Evolutionary conservation across 2,113 vertebrate species (phyloP), one percentile per base, ranked within the genome.

Genomic region (Dasyurus viverrinus): DNA sequence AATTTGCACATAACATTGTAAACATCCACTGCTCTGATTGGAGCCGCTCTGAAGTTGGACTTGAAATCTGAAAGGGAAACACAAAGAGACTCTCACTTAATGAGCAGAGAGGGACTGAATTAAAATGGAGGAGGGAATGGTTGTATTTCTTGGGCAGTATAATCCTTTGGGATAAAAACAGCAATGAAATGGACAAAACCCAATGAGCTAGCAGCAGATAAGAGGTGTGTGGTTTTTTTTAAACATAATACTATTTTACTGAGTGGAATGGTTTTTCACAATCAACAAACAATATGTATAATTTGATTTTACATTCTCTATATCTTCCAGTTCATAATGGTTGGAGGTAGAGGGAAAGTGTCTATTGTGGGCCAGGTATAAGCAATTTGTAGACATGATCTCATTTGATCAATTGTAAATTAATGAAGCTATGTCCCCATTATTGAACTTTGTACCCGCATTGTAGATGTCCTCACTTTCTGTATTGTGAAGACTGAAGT

Each of bases 1-100:
- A 99, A 98, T 2, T 97, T 94, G 98, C 99, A 99, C 99, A 99
- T 99, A 93, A 99, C 6, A 53, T 99, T 99, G 97, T 99, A 99
- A 96, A 99, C 95, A 14, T 99, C 99, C 96, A 99, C 99, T 0
- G 99, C 94, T 95, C 98, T 98, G 96, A 99, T 99, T 9, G 99
- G 99, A 90, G 99, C 98, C 0, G 99, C 99, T 93, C 97, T 98
- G 97, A 98, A 98, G 97, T 99, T 99, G 94, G 97, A 95, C 98
- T 99, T 99, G 98, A 99, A 99, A 98, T 99, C 99, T 99, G 97
- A 76, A 98, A 97, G 89, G 93, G 26, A 93, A 92, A 93, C 94
- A 92, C 48, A 92, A 90, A 95, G 7, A 97, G 36, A 47, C 30
- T 27, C 11, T 96, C 0, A 1, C 9, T 36, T 3, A 4, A 0